phyloP scores from a whole-genome alignment of 2,797 vertebrate genomes.

The Atherinosoma microstoma region DNA sequence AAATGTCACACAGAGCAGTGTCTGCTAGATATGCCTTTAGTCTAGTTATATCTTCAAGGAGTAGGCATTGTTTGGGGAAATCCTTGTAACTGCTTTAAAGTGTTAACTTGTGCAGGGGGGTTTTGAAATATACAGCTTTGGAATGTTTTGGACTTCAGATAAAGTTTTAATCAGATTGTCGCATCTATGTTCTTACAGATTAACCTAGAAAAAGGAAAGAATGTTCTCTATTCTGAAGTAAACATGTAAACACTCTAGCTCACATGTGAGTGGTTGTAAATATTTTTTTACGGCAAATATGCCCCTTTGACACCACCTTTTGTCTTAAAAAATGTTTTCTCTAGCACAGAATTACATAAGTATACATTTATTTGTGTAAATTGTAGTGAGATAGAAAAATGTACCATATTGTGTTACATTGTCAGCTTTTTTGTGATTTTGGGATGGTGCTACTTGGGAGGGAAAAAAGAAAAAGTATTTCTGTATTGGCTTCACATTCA shows the following conservation, averaged over 20 bases:
- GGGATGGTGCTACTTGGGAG: background rate
- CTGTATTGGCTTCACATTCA: background rate
- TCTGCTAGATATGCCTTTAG: slow-evolving; percentile 9
- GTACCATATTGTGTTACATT: background rate
- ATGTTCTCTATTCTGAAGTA: slow-evolving; percentile 9
- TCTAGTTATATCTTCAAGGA: background rate
- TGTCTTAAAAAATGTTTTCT: background rate
- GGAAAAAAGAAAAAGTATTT: background rate
- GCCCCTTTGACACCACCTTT: background rate
- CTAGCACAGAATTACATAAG: background rate
- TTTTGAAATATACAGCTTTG: background rate
- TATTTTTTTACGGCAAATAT: too few relatives aligned
- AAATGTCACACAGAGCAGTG: background rate
- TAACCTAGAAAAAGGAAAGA: slow-evolving; percentile 25
- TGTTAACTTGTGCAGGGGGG: background rate
- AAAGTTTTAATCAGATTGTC: slow-evolving; percentile 21
- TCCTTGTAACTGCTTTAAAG: background rate
- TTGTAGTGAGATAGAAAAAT: background rate
- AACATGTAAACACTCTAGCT: slow-evolving; percentile 3
- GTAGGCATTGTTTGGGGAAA: background rate
- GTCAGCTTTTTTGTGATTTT: background rate
- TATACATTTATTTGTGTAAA: background rate
- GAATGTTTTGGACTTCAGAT: slow-evolving; percentile 5
- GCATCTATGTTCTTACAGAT: slow-evolving; percentile 11
- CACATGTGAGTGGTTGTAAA: background rate